These are phyloP conservation scores for Lucilia cuprina DNA, from an alignment of 1,140 invertebrate genomes.

Conservation along the genomic window DNA sequence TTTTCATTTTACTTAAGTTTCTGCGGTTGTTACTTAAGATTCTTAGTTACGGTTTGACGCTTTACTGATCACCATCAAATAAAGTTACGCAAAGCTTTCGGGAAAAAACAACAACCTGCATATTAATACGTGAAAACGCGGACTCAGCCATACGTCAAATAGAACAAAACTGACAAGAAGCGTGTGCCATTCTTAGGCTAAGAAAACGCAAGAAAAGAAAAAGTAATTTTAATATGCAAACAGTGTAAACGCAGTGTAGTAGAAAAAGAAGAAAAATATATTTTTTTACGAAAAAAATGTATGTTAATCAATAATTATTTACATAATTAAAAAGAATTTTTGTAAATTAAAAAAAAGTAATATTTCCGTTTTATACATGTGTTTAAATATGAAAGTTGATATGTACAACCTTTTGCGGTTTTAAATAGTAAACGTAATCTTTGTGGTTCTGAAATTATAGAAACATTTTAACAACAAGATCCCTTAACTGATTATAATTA, in stretches of 20 bases:
- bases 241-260: neutral
- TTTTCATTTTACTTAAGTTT: constrained; percentile 28
- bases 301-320: neutral
- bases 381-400: neutral
- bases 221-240: constrained; percentile 14
- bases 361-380: neutral
- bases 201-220: neutral
- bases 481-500: neutral
- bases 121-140: neutral
- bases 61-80: constrained; percentile 3
- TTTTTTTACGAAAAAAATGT: neutral
- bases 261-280: neutral
- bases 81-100: neutral
- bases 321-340: neutral
- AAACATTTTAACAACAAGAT: neutral
- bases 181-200: constrained; percentile 20
- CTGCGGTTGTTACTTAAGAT: constrained; percentile 28
- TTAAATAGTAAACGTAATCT: neutral
- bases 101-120: neutral
- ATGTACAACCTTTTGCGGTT: neutral
- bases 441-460: neutral
- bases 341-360: neutral
- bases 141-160: neutral
- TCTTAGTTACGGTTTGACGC: constrained; percentile 33
- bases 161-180: neutral